These are phyloP conservation scores for Pachyramphus minor DNA, from an alignment of 2,113 vertebrate species.

Conservation along the genomic window DNA sequence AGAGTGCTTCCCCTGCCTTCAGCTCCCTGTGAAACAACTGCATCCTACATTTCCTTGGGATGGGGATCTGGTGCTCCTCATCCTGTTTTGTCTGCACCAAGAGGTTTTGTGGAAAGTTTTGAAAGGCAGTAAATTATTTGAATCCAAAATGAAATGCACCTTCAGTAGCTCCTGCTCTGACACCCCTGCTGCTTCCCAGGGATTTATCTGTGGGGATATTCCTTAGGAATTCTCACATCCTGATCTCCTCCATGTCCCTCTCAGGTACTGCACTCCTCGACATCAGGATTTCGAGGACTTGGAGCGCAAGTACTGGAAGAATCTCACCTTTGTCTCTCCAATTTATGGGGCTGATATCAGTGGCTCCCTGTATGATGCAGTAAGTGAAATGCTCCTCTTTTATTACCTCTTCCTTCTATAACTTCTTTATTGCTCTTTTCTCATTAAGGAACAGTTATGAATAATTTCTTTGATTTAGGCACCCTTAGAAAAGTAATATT, in stretches of 20 bases:
- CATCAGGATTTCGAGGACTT: constrained; percentile 97
- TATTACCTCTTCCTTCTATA: neutral
- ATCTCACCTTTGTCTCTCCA: constrained; percentile 93
- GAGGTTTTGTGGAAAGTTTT: neutral
- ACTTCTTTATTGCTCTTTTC: neutral
- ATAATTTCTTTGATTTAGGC: neutral
- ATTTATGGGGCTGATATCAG: constrained; percentile 97
- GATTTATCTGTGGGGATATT: neutral
- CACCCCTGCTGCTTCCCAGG: neutral
- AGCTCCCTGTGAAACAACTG: neutral
- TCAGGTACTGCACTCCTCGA: constrained; percentile 91
- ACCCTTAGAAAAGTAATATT: neutral
- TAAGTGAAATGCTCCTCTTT: constrained; percentile 63
- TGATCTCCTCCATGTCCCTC: neutral
- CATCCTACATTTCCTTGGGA: accelerated
- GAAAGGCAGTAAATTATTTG: accelerated
- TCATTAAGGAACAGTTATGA: neutral
- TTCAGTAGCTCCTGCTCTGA: neutral
- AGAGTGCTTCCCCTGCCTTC: neutral
- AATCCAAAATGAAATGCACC: too few species aligned
- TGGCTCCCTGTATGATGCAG: constrained; percentile 93
- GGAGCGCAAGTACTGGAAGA: constrained; percentile 99
- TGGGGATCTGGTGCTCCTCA: neutral
- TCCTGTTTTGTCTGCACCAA: accelerated
- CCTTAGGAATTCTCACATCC: neutral